Evolutionary conservation across 2,113 vertebrate genomes (phyloP), one percentile per base, ranked within the genome.

Genomic region (Mormyrus iriodes): DNA sequence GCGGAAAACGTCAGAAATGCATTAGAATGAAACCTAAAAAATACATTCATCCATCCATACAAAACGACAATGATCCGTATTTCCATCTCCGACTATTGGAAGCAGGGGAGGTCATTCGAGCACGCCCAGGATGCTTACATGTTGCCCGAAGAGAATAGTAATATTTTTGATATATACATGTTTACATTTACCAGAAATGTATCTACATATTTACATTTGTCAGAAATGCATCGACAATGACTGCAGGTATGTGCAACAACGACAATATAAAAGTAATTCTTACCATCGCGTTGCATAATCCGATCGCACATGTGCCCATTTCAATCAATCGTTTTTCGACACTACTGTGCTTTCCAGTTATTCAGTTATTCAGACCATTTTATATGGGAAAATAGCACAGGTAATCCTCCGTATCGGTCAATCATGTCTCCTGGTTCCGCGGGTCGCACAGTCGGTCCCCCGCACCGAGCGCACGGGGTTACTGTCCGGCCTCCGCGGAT

Each of bases 351-450:
- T 88, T 91, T 91, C 92, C 92, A 92, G 76, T 89, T 93, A 91
- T 93, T 92, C 90, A 92, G 91, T n/a, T n/a, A 94, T 91, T 90
- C n/a, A n/a, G 49, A 89, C 91, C 93, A 94, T 93, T 92, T 92
- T 91, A 91, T 79, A 31, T 69, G 90, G 49, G 73, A 87, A 92
- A 21, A 86, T 49, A 31, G 12, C 89, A 58, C 61, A 91, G 91
- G 90, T 91, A 92, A 91, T 90, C 93, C 91, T 89, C 79, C 90
- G 92, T 90, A 92, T 91, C 91, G 92, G 89, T 91, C 90, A 90
- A 89, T 88, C 88, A 58, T 27, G 85, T 88, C 86, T 86, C 58
- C 87, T 79, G 58, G 73, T 90, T 90, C 89, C 27, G 90, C 90
- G 87, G 88, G 90, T 83, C 4, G 91, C 90, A 86, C 92, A 85